Percentiles rank a stretch among this genome's conserved stretches.
Evolutionary conservation across 2,888 invertebrate genomes (phyloP).

Genomic region (Anticlea derivata): DNA sequence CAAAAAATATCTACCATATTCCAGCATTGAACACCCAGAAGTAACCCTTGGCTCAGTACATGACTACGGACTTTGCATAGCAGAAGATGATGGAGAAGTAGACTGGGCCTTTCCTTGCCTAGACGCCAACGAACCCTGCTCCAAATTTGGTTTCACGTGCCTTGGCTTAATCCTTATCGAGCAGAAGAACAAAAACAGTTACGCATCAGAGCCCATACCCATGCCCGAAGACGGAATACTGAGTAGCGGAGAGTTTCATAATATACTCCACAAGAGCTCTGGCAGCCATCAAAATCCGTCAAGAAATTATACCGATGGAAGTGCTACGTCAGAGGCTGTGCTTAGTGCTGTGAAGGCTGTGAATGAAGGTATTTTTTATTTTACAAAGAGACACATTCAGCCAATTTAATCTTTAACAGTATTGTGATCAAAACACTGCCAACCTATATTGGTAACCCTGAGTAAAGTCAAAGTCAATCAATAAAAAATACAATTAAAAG

Average conservation of each 20-base stretch:
- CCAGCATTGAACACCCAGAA: slow-evolving; percentile 86
- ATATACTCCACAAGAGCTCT: slow-evolving; percentile 68
- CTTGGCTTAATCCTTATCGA: slow-evolving; percentile 95
- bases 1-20: slow-evolving; percentile 37
- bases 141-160: slow-evolving; percentile 96
- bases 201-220: slow-evolving; percentile 55
- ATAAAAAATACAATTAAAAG: too few relatives aligned
- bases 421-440: too few relatives aligned
- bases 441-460: too few relatives aligned
- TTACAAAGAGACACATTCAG: too few relatives aligned
- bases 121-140: slow-evolving; percentile 93
- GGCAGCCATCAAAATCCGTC: slow-evolving; percentile 69
- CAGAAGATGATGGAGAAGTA: slow-evolving; percentile 98
- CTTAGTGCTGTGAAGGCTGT: slow-evolving; percentile 72
- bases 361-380: slow-evolving; percentile 65
- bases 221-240: slow-evolving; percentile 66
- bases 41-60: slow-evolving; percentile 85
- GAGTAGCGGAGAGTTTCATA: slow-evolving; percentile 53
- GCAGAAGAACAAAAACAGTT: slow-evolving; percentile 75
- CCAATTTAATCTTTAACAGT: too few relatives aligned
- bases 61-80: slow-evolving; percentile 95
- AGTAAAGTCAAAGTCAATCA: too few relatives aligned
- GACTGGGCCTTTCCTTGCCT: slow-evolving; percentile 96
- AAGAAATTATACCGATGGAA: slow-evolving; percentile 71
- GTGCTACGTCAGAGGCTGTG: slow-evolving; percentile 75